phyloP scores from a whole-genome alignment of 1,140 invertebrate genomes.

The Bombus breviceps region DNA sequence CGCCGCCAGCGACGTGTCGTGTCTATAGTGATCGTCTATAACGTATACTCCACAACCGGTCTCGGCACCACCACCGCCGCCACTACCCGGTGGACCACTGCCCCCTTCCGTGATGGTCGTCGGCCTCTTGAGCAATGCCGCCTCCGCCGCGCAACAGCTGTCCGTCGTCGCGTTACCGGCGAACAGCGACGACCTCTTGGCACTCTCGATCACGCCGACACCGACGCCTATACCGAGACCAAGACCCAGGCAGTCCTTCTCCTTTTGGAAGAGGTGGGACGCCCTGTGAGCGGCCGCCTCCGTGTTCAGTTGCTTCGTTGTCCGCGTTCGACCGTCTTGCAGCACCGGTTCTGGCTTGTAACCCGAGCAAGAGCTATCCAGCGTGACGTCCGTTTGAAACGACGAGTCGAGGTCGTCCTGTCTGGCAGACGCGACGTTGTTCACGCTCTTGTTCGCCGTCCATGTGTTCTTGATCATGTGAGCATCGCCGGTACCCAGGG shows the following conservation, averaged over 20 bases:
- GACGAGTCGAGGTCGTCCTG: conserved; percentile 81
- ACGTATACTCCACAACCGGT: conserved; percentile 84
- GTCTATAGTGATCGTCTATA: conserved; percentile 86
- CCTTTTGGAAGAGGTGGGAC: conserved; percentile 82
- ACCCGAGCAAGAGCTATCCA: conserved; percentile 78
- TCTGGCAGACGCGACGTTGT: conserved; percentile 81
- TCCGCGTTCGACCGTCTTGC: conserved; percentile 83
- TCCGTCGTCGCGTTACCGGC: conserved; percentile 57
- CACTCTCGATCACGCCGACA: conserved; percentile 63
- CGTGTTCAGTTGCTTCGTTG: conserved; percentile 90
- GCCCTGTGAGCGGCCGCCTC: conserved; percentile 84
- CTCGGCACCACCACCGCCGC: conserved; percentile 54
- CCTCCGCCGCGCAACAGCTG: conserved; percentile 72
- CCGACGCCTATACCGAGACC: conserved; percentile 74
- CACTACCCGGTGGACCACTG: conserved; percentile 65
- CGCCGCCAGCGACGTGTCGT: conserved; percentile 81
- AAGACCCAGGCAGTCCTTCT: conserved; percentile 77
- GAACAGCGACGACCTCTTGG: conserved; percentile 81
- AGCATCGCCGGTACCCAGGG: conserved; percentile 82
- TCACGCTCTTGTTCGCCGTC: conserved; percentile 89
- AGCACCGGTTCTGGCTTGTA: conserved; percentile 82
- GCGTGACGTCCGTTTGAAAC: conserved; percentile 78
- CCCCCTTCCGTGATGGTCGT: conserved; percentile 70
- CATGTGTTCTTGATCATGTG: conserved; percentile 92
- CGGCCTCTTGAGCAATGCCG: conserved; percentile 79